Conservation (phyloP, 2,113 vertebrate genomes). For the Echinops telfairi region DNA sequence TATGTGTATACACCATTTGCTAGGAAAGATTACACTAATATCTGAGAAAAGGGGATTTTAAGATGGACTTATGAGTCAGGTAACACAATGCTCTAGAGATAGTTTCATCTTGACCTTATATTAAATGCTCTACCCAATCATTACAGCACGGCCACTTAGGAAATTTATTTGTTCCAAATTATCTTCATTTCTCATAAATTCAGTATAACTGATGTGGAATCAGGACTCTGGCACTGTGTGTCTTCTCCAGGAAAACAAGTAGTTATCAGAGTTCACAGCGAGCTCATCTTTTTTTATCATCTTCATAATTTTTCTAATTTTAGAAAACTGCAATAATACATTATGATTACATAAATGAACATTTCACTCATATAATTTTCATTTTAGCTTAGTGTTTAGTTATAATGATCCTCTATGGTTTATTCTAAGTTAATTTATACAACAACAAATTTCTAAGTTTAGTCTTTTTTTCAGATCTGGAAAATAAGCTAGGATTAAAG, state of each 20-base stretch:
- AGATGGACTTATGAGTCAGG: not conserved
- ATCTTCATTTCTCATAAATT: not conserved
- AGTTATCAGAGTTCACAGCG: not conserved
- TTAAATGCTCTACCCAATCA: not conserved
- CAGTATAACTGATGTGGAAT: not conserved
- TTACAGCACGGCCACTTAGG: not conserved
- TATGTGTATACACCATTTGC: not conserved
- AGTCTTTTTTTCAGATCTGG: constrained; percentile 4
- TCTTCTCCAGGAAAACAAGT: not conserved
- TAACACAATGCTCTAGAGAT: not conserved
- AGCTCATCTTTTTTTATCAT: constrained; percentile 36
- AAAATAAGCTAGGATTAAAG: constrained; percentile 28
- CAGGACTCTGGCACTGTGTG: not conserved
- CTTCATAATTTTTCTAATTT: constrained; percentile 9
- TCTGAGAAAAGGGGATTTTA: constrained; percentile 1
- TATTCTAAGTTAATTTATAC: not conserved
- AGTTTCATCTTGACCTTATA: not conserved
- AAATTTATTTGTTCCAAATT: not conserved
- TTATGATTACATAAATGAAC: not conserved
- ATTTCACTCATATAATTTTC: not conserved
- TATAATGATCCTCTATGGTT: constrained; percentile 3
- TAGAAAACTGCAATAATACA: not conserved
- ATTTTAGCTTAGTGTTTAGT: not conserved
- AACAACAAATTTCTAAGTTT: not conserved
- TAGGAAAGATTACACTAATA: not conserved